Evolutionary conservation across 2,797 vertebrate species (phyloP), one percentile per base, ranked within the genome.

Genomic region (Salarias fasciatus): DNA sequence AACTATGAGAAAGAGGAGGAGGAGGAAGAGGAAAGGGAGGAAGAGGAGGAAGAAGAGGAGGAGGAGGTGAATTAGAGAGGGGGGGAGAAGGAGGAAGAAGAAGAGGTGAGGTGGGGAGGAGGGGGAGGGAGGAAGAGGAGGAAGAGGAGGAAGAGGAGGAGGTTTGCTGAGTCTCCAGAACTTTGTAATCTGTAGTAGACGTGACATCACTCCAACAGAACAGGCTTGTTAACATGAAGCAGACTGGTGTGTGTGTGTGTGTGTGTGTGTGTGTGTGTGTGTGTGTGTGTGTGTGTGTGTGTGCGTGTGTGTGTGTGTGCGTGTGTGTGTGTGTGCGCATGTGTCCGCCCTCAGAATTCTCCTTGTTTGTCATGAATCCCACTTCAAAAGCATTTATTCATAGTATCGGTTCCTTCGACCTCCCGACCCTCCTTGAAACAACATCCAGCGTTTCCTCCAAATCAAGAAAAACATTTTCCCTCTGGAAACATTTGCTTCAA

Each of bases 201-300:
- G 62, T 89, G 87, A 89, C 85, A 79, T 91, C 86, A 89, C 79
- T 64, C 7, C 3, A 53, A 65, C 56, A n/a, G 48, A 62, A 15
- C 31, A 9, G 30, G 13, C 35, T 66, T 53, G 47, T 55, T 55
- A 41, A 66, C 43, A 4, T 12, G 12, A 47, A 13, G 11, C 15
- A 29, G 11, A 41, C 7, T 12, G n/a, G n/a, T n/a, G n/a, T n/a
- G n/a, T n/a, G n/a, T n/a, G n/a, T n/a, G n/a, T n/a, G n/a, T n/a
- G n/a, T n/a, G n/a, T n/a, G n/a, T n/a, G n/a, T n/a, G n/a, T n/a
- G n/a, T n/a, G n/a, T n/a, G n/a, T n/a, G n/a, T n/a, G n/a, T n/a
- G n/a, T n/a, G n/a, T n/a, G n/a, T n/a, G n/a, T n/a, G n/a, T n/a
- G n/a, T n/a, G n/a, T n/a, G n/a, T n/a, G n/a, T n/a, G n/a, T n/a